A percentile compares a stretch with the other conserved stretches of the same genome.
phyloP scores from a whole-genome alignment of 2,113 vertebrate species.

The Tringa solitaria region DNA sequence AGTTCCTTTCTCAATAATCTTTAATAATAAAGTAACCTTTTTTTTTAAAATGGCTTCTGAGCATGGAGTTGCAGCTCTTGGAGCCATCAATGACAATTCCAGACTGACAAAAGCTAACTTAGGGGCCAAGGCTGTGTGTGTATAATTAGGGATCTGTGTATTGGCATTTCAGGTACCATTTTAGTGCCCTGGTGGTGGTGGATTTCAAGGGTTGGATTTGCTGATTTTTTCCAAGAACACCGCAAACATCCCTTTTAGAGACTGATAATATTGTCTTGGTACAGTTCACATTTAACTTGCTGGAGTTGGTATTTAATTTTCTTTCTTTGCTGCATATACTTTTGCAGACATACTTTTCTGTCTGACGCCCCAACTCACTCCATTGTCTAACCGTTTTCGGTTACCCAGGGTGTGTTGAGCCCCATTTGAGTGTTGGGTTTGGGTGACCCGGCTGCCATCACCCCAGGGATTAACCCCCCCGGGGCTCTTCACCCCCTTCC shows the following conservation, averaged over 20 bases:
- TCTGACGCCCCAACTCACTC: not conserved
- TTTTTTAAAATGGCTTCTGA: not conserved
- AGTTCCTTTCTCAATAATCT: not conserved
- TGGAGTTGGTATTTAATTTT: not conserved
- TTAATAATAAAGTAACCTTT: not conserved
- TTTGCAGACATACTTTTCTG: too few species aligned
- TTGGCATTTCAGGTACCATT: not conserved
- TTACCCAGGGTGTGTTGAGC: not conserved
- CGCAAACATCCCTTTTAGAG: not conserved
- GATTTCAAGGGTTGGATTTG: not conserved
- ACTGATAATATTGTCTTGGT: not conserved
- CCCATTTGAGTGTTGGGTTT: rapidly evolving
- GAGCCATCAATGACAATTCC: not conserved
- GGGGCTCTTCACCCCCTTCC: too few species aligned
- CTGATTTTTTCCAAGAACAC: not conserved
- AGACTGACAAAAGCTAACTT: not conserved
- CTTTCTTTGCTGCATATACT: too few species aligned
- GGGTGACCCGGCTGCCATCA: not conserved
- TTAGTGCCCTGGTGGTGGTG: not conserved
- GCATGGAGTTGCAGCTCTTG: not conserved
- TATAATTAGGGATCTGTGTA: not conserved
- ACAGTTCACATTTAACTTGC: not conserved
- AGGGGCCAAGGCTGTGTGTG: not conserved
- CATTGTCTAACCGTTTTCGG: not conserved
- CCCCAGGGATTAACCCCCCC: not conserved